These are phyloP conservation scores for Charina bottae DNA, from an alignment of 2,113 vertebrate genomes.

Conservation along the genomic window DNA sequence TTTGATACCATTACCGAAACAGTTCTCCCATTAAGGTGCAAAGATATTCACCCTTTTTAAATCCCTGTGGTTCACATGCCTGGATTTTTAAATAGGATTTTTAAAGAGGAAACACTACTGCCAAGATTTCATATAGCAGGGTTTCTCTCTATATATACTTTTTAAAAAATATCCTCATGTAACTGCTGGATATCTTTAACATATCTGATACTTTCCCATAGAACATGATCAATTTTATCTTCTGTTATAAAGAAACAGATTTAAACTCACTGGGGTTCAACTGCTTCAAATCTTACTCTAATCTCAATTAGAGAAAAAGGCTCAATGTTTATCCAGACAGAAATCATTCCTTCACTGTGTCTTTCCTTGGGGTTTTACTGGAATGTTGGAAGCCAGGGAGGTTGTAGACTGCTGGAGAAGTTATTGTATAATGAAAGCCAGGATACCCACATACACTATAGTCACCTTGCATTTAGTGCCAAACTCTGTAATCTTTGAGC, in stretches of 20 bases:
- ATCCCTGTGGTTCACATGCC: conserved; percentile 66
- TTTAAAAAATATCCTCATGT: not conserved
- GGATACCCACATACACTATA: not conserved
- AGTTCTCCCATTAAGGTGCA: conserved; percentile 81
- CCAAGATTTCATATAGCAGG: conserved; percentile 57
- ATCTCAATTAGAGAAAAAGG: not conserved
- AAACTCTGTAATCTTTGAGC: not conserved
- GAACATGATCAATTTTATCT: not conserved
- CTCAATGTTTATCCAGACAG: not conserved
- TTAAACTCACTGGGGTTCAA: conserved; percentile 23
- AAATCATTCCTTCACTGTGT: not conserved
- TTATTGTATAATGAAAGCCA: not conserved
- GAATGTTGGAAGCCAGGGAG: not conserved
- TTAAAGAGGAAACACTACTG: conserved; percentile 26
- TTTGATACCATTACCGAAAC: conserved; percentile 84
- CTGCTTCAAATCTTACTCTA: conserved; percentile 21
- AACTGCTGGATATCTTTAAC: not conserved
- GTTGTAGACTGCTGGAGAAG: not conserved
- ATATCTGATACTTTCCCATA: not conserved
- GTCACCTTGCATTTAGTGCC: not conserved
- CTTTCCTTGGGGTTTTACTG: not conserved
- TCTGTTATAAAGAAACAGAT: conserved; percentile 14
- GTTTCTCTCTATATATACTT: too few relatives aligned
- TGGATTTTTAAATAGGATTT: conserved; percentile 47
- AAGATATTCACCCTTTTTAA: conserved; percentile 81